phyloP scores from a whole-genome alignment of 2,797 vertebrate species.

The Sylvilagus floridanus region DNA sequence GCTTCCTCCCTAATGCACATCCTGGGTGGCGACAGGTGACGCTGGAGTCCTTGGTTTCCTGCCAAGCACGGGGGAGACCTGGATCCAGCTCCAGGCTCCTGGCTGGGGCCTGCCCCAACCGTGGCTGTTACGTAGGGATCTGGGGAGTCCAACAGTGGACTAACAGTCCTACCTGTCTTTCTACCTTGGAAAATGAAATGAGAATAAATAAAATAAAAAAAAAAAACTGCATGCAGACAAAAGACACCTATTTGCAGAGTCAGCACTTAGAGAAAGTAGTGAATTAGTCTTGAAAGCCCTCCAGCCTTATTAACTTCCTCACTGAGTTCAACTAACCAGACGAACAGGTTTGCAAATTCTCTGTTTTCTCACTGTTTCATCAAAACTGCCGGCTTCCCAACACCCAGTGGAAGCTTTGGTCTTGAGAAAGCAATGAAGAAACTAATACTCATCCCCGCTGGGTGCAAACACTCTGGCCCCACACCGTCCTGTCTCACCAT shows the following conservation, averaged over 20 bases:
- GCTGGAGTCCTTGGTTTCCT: too few relatives aligned
- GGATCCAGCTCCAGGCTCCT: too few relatives aligned
- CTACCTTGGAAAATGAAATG: too few relatives aligned
- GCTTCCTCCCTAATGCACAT: too few relatives aligned
- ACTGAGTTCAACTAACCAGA: slow-evolving; percentile 66
- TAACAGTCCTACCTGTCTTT: too few relatives aligned
- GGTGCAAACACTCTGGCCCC: background rate
- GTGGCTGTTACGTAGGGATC: too few relatives aligned
- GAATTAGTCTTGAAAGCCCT: slow-evolving; percentile 64
- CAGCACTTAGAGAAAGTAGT: background rate
- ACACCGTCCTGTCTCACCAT: background rate
- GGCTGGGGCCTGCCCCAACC: too few relatives aligned
- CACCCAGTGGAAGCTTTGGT: background rate
- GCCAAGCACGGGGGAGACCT: too few relatives aligned
- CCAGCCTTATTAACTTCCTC: slow-evolving; percentile 68
- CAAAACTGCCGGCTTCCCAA: slow-evolving; percentile 10
- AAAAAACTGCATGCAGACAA: background rate
- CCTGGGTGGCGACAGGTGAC: too few relatives aligned
- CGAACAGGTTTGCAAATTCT: slow-evolving; percentile 71
- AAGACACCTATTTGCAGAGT: background rate
- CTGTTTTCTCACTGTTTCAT: background rate
- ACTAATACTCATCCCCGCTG: background rate
- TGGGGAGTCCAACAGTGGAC: too few relatives aligned
- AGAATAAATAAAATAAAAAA: too few relatives aligned
- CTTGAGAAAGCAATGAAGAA: background rate